Percentiles rank a stretch among this genome's conserved stretches.
phyloP scores from a whole-genome alignment of 2,888 invertebrate genomes.

The Coelopa pilipes region DNA sequence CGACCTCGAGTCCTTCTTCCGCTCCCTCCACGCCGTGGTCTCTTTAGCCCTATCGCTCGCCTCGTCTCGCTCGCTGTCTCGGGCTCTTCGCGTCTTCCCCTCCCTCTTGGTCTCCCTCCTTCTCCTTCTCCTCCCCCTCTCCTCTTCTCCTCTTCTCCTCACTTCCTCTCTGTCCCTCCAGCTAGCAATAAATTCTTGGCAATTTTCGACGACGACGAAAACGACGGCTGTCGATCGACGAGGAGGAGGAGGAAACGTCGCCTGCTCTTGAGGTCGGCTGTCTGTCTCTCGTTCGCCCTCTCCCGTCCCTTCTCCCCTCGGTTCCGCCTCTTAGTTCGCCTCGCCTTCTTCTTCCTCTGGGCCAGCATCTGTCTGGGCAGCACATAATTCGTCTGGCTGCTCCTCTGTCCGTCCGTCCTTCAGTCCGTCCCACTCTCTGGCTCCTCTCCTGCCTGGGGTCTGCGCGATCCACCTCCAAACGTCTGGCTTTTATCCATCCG shows the following conservation, averaged over 20 bases:
- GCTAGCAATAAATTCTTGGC: slow-evolving; percentile 28
- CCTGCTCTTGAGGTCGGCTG: not conserved
- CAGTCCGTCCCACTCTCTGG: no score
- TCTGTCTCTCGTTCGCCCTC: not conserved
- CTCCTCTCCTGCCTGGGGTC: not conserved
- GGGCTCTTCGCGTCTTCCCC: not conserved
- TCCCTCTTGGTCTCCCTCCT: not conserved
- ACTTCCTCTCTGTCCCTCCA: not conserved
- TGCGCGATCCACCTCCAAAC: not conserved
- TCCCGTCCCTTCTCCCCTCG: no score
- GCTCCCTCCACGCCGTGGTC: no score
- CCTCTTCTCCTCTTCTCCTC: slow-evolving; percentile 16
- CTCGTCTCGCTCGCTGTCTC: not conserved
- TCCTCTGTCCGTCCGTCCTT: no score
- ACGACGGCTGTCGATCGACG: no score
- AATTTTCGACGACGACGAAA: no score
- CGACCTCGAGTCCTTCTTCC: no score
- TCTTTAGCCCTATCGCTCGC: not conserved
- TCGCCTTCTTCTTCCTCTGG: no score
- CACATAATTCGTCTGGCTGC: no score
- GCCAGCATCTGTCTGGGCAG: no score
- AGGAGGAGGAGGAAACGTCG: no score
- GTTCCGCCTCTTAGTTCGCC: no score
- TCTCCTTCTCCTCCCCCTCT: not conserved
- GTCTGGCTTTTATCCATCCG: not conserved